phyloP scores from a whole-genome alignment of 2,888 invertebrate genomes.

The Melinaea marsaeus region DNA sequence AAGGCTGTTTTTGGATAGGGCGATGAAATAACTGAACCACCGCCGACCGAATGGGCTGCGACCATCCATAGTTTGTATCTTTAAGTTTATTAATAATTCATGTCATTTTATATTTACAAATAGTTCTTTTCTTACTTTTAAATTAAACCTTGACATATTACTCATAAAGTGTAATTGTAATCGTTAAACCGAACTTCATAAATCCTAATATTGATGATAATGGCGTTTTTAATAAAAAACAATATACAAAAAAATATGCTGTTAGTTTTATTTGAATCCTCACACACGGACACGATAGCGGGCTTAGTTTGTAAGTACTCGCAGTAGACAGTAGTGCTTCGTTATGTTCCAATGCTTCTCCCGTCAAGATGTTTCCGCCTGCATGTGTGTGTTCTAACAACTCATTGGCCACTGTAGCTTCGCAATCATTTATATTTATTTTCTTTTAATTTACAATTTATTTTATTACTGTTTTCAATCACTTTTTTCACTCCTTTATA shows the following conservation, averaged over 20 bases:
- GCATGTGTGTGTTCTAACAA: conserved; percentile 67
- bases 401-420: conserved; percentile 74
- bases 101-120: conserved; percentile 45
- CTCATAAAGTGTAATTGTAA: conserved; percentile 75
- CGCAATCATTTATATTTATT: conserved; percentile 70
- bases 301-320: conserved; percentile 18
- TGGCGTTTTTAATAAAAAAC: conserved; percentile 79
- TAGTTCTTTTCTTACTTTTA: conserved; percentile 70
- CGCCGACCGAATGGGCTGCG: conserved; percentile 44
- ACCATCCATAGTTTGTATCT: conserved; percentile 29
- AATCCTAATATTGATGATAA: conserved; percentile 78
- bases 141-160: conserved; percentile 71
- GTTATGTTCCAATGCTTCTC: conserved; percentile 31
- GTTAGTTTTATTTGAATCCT: conserved; percentile 64
- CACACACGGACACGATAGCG: conserved; percentile 9
- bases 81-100: conserved; percentile 35
- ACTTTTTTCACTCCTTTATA: conserved; percentile 55
- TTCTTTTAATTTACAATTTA: conserved; percentile 55
- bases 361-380: conserved; percentile 44
- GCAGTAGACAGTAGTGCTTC: conserved; percentile 30
- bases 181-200: conserved; percentile 78
- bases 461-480: conserved; percentile 56
- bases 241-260: conserved; percentile 66
- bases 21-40: conserved; percentile 22
- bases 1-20: conserved; percentile 32